Conservation (phyloP, 2,888 invertebrate genomes). For the Rhopalosiphum nymphaeae region DNA sequence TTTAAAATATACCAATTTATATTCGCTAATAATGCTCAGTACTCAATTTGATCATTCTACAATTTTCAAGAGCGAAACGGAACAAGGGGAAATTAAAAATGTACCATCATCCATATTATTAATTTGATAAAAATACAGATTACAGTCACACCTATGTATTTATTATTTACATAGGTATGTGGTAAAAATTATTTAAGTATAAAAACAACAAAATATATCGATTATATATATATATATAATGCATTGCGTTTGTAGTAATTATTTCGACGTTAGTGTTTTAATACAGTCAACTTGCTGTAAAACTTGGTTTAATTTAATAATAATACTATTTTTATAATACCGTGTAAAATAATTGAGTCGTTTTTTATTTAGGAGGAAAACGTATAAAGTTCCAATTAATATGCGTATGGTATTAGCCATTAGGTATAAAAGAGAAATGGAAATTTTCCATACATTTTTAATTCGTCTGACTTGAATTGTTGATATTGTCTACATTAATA, state of each 20-base stretch:
- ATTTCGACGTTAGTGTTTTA: background rate
- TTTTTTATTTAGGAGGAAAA: background rate
- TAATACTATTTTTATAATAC: background rate
- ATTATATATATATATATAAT: background rate
- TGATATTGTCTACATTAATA: background rate
- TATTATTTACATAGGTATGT: background rate
- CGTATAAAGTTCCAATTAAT: background rate
- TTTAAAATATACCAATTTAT: background rate
- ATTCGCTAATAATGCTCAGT: background rate
- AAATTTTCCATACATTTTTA: background rate
- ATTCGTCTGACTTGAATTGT: background rate
- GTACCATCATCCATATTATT: rapidly evolving
- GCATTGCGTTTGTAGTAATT: background rate
- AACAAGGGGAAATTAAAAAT: background rate
- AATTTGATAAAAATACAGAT: background rate
- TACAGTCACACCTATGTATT: background rate
- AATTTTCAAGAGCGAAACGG: background rate
- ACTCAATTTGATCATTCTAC: background rate
- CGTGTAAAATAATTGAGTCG: background rate
- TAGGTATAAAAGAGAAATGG: background rate
- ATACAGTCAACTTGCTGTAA: background rate
- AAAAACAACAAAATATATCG: background rate
- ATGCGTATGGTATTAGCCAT: background rate
- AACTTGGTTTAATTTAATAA: background rate
- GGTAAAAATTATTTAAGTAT: background rate